Conservation (phyloP, 2,888 invertebrate species). For the Leptodirus hochenwartii region DNA sequence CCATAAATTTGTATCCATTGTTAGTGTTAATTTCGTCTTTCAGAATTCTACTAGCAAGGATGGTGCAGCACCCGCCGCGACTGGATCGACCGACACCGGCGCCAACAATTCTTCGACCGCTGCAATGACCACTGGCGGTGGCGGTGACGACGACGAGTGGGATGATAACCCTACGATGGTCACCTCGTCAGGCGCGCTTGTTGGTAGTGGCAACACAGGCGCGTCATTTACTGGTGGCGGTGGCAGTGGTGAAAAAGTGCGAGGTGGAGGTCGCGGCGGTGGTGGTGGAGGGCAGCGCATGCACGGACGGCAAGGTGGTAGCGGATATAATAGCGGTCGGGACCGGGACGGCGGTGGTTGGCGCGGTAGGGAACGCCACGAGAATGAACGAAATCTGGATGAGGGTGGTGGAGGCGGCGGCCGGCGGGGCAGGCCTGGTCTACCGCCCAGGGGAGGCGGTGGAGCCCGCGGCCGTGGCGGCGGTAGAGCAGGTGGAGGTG, state of each 20-base stretch:
- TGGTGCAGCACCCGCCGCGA: conserved; percentile 10
- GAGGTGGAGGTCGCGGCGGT: conserved; percentile 10
- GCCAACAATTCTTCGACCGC: too few relatives aligned
- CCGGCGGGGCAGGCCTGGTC: conserved; percentile 32
- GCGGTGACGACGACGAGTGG: too few relatives aligned
- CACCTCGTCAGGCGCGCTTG: too few relatives aligned
- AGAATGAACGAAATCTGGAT: conserved; percentile 25
- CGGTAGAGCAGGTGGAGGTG: conserved; percentile 24
- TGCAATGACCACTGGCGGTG: too few relatives aligned
- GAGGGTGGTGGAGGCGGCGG: conserved; percentile 19
- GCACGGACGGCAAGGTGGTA: conserved; percentile 21
- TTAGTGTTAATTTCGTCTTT: too few relatives aligned
- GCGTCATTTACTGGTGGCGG: too few relatives aligned
- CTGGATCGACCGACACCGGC: too few relatives aligned
- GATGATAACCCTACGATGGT: too few relatives aligned
- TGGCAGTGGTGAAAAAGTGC: conserved; percentile 10
- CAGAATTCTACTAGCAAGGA: conserved; percentile 31
- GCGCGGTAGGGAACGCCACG: conserved; percentile 16
- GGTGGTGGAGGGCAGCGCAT: conserved; percentile 15
- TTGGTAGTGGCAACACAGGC: too few relatives aligned
- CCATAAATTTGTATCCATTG: too few relatives aligned
- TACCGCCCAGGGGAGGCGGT: conserved; percentile 27
- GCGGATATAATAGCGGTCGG: conserved; percentile 15
- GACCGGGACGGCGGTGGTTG: conserved; percentile 21
- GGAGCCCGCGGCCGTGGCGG: conserved; percentile 33